These are phyloP conservation scores for Coracias cyanogaster DNA, from an alignment of 2,797 vertebrate species.

Conservation along the genomic window DNA sequence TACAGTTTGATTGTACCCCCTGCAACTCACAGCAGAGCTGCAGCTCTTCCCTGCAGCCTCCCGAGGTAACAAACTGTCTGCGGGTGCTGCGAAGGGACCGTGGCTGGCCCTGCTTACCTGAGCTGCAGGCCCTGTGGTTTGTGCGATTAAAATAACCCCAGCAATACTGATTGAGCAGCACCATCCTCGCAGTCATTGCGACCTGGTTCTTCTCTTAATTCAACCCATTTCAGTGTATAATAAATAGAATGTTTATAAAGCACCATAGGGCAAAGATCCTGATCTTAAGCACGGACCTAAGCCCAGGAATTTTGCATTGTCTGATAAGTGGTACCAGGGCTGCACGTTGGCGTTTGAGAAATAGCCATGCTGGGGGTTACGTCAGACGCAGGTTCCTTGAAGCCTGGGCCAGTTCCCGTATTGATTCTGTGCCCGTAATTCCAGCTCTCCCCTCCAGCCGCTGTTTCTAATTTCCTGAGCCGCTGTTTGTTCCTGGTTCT, in stretches of 20 bases:
- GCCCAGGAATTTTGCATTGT: not conserved
- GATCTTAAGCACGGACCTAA: not conserved
- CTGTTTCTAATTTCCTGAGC: not conserved
- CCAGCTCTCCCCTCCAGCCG: not conserved
- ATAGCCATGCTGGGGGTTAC: not conserved
- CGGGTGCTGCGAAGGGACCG: accelerated
- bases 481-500: not conserved
- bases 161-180: not conserved
- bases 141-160: not conserved
- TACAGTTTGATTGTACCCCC: not conserved
- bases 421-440: not conserved
- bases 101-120: not conserved
- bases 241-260: not conserved
- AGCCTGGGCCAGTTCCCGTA: not conserved
- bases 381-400: not conserved
- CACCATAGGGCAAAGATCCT: not conserved
- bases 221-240: not conserved
- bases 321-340: not conserved
- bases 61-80: too few relatives aligned
- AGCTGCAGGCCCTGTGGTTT: not conserved
- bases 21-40: not conserved
- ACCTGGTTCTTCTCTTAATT: not conserved
- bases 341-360: not conserved
- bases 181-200: not conserved
- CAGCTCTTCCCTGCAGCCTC: not conserved